Base-by-base conservation (phyloP, 2,113 vertebrate genomes). In the Silurus glanis region DNA sequence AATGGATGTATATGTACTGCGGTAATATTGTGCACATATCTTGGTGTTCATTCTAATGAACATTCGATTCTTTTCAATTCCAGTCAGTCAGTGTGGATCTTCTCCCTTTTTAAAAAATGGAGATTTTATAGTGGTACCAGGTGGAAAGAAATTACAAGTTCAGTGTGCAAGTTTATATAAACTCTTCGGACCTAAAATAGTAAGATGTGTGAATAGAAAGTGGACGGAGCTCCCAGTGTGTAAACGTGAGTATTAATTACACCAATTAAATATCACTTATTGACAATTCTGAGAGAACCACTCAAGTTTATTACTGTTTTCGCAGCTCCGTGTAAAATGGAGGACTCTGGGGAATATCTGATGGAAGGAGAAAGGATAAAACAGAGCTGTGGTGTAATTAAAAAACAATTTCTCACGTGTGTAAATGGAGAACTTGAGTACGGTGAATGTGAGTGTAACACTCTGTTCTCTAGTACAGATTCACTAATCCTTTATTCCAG, bases 251-350 rank as follows among this genome's bases (percentile, higher is more conserved):
- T 67, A 67, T 67, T n/a, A 67, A 25, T 67, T 6, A 25, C n/a
- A n/a, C 64, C 23, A 37, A 37, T 37, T 37, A 37, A 37, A 37
- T 37, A 37, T 37, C 37, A 3, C 37, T 37, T 2, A 37, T 37
- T 37, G 2, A 37, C 37, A 37, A 37, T 37, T 37, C 37, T 37
- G 37, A 37, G 37, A 37, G 37, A 37, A 37, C 37, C 37, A 37
- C 37, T 37, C 2, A 37, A 37, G 37, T 37, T 83, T 51, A 12
- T 85, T 9, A 4, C 12, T 61, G 16, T 67, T 64, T 47, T 84
- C 23, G 37, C 72, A 85, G 83, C 72, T 49, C 72, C 72, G 13
- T 85, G 83, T 85, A 28, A 6, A 64, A 13, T 85, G 71, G 83
- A 85, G 19, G 1, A 1, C 2, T 2, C 64, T 67, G n/a, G 13